These are phyloP conservation scores for Struthio camelus DNA, from an alignment of 2,113 vertebrate species.

Conservation along the genomic window DNA sequence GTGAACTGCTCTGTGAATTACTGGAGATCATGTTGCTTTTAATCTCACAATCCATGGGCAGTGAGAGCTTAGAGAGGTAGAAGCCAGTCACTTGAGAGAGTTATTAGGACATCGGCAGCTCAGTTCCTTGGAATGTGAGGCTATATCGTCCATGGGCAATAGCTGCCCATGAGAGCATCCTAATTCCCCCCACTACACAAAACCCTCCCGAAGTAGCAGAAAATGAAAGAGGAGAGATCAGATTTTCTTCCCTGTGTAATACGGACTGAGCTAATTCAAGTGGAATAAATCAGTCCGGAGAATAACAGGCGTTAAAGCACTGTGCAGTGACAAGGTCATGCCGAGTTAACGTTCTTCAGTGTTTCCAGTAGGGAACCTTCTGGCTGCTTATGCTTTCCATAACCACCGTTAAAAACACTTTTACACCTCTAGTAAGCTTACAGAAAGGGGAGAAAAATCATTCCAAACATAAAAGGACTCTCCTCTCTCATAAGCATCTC, in stretches of 20 bases:
- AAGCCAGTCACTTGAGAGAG: not conserved
- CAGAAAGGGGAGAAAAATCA: not conserved
- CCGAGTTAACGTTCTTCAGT: not conserved
- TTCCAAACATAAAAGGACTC: not conserved
- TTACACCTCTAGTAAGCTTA: not conserved
- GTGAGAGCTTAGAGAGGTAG: not conserved
- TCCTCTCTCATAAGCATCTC: not conserved
- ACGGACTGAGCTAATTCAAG: not conserved
- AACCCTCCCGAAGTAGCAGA: not conserved
- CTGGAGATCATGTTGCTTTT: not conserved
- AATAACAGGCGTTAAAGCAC: not conserved
- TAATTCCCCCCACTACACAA: not conserved
- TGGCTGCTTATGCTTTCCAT: not conserved
- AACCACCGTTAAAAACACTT: not conserved
- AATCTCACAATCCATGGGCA: not conserved
- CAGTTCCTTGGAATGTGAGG: not conserved
- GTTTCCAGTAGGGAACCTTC: rapidly evolving
- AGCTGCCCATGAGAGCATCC: not conserved
- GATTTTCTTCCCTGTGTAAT: not conserved
- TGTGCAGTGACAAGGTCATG: not conserved
- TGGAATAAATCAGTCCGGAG: not conserved
- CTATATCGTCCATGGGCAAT: not conserved
- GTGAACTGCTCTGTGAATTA: not conserved
- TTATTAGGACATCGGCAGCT: not conserved
- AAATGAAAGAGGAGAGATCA: not conserved